Evolutionary conservation across 2,888 invertebrate genomes (phyloP).

Genomic region (Acleris sparsana): DNA sequence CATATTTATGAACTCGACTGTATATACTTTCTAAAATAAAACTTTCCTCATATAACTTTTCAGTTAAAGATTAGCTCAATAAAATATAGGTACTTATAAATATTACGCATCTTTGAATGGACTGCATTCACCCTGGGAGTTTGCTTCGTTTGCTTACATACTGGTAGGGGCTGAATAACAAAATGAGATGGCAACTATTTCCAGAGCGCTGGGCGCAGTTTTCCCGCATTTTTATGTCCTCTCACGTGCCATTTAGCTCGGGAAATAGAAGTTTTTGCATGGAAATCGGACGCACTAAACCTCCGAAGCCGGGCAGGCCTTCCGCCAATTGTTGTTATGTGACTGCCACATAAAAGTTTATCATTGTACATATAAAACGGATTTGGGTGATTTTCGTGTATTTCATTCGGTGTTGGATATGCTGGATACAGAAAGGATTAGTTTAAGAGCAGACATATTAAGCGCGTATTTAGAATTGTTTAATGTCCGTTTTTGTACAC

Average conservation of each 20-base stretch:
- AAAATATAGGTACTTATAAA: neutral
- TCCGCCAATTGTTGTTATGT: slow-evolving; percentile 74
- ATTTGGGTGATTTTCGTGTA: slow-evolving; percentile 53
- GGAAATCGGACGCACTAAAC: slow-evolving; percentile 81
- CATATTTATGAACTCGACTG: no score
- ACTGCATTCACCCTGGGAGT: neutral
- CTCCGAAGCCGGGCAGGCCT: slow-evolving; percentile 63
- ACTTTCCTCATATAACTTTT: no score
- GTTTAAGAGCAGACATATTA: slow-evolving; percentile 7
- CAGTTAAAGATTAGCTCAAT: neutral
- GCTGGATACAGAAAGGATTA: slow-evolving; percentile 14
- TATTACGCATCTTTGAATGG: neutral
- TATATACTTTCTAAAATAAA: no score
- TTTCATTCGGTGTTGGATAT: slow-evolving; percentile 24
- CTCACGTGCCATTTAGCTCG: slow-evolving; percentile 81
- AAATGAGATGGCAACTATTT: slow-evolving; percentile 53
- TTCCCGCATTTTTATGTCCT: slow-evolving; percentile 80
- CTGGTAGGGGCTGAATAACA: slow-evolving; percentile 56
- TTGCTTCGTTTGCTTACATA: neutral
- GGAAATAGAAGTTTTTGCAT: slow-evolving; percentile 84
- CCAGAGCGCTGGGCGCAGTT: slow-evolving; percentile 54
- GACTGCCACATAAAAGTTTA: slow-evolving; percentile 78
- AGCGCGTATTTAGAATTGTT: neutral
- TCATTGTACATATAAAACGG: slow-evolving; percentile 67
- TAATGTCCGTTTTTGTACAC: neutral